These are phyloP conservation scores for Sminthurinus aureus DNA, from an alignment of 2,888 invertebrate genomes.

Conservation along the genomic window DNA sequence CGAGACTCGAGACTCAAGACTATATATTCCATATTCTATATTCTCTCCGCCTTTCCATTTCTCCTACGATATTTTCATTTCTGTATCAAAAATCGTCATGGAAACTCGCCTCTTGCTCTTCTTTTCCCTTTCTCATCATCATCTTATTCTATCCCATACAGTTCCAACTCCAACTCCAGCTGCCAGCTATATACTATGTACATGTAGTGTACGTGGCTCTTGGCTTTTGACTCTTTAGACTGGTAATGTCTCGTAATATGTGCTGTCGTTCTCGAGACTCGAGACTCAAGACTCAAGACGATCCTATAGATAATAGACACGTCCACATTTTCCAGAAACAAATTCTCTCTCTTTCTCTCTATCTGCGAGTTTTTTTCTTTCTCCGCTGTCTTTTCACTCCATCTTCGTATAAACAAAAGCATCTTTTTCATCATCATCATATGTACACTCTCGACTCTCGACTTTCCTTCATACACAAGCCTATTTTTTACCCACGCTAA, in stretches of 20 bases:
- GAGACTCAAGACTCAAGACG: neutral
- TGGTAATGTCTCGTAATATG: slow-evolving; percentile 7
- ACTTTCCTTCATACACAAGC: neutral
- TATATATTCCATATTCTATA: slow-evolving; percentile 53
- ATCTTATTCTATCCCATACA: too few relatives aligned
- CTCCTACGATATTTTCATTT: slow-evolving; percentile 50
- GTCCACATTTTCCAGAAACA: neutral
- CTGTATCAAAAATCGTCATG: slow-evolving; percentile 45
- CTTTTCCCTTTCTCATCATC: slow-evolving; percentile 6
- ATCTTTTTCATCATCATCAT: neutral
- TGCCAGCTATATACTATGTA: too few relatives aligned
- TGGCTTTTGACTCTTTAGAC: neutral
- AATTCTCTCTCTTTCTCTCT: neutral
- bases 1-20: slow-evolving; percentile 58
- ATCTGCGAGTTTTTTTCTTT: neutral
- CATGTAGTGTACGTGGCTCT: too few relatives aligned
- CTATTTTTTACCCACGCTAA: neutral
- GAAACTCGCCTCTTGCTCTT: slow-evolving; percentile 29
- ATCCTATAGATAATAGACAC: slow-evolving; percentile 35
- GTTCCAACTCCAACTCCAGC: neutral
- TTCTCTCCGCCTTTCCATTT: slow-evolving; percentile 43
- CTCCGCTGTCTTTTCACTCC: neutral
- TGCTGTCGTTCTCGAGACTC: neutral
- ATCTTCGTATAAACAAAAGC: neutral
- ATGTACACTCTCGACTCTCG: neutral